Evolutionary conservation across 2,888 invertebrate genomes (phyloP).

Genomic region (Sycophila texana): DNA sequence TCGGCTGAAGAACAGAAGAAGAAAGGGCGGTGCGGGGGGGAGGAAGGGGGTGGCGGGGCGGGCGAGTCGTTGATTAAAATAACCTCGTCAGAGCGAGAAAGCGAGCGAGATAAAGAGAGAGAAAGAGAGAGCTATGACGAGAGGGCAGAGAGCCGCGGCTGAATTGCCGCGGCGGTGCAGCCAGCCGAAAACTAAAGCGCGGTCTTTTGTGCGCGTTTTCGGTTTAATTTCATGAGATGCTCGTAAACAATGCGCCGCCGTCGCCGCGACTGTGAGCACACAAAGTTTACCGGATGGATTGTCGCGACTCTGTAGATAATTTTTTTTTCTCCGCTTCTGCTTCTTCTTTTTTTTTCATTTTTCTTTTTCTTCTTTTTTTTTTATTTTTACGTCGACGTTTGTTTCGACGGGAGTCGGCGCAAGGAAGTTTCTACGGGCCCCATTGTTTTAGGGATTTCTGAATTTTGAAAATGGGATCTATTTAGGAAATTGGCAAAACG

Average conservation of each 20-base stretch:
- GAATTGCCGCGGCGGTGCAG: neutral
- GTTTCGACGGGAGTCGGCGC: too few species aligned
- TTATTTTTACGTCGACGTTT: neutral
- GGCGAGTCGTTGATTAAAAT: constrained; percentile 67
- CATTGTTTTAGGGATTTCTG: neutral
- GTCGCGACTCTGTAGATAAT: neutral
- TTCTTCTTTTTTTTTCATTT: neutral
- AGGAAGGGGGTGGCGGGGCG: constrained; percentile 11
- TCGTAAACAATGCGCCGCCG: constrained; percentile 44
- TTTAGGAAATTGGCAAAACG: neutral
- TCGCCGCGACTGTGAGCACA: neutral
- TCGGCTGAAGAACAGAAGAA: neutral
- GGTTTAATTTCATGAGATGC: constrained; percentile 55
- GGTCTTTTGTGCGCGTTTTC: constrained; percentile 44
- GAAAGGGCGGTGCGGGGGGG: neutral
- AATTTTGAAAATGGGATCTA: constrained; percentile 24
- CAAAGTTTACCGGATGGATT: constrained; percentile 39
- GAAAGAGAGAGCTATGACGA: too few species aligned
- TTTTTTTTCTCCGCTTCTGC: neutral
- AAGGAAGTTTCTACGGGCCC: too few species aligned
- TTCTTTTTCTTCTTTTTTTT: neutral
- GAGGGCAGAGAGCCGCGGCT: neutral
- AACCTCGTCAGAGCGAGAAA: constrained; percentile 63
- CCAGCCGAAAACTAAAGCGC: constrained; percentile 37
- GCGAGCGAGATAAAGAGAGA: neutral